Conservation (phyloP, 1,140 invertebrate genomes). For the Brachionus sp. region DNA sequence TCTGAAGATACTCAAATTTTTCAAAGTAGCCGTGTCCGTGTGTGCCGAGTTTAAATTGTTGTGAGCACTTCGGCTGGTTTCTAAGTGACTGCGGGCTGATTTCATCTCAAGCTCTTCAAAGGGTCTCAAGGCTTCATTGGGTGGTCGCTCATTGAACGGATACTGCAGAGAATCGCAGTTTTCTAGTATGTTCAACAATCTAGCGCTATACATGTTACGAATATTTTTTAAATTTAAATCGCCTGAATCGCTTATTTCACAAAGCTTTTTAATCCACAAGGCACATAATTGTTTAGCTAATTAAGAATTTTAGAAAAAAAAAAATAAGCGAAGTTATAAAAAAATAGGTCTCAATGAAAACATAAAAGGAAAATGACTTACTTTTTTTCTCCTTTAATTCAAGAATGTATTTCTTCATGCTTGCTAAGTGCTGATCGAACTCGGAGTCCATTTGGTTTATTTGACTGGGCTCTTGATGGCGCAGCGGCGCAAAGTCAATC, state of each 20-base stretch:
- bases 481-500: constrained; percentile 6
- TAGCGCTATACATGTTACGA: constrained; percentile 25
- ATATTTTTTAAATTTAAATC: background rate
- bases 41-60: background rate
- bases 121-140: background rate
- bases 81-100: background rate
- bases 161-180: background rate
- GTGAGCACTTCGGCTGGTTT: background rate
- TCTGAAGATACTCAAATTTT: background rate
- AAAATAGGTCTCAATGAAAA: background rate
- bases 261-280: constrained; percentile 59
- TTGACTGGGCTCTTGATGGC: background rate
- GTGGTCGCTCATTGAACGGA: constrained; percentile 39
- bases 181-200: constrained; percentile 22
- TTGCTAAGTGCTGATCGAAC: constrained; percentile 56
- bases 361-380: constrained; percentile 46
- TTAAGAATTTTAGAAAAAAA: constrained; percentile 6
- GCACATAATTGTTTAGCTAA: constrained; percentile 59
- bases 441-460: constrained; percentile 51
- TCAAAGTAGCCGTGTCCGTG: background rate
- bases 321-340: background rate
- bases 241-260: constrained; percentile 51
- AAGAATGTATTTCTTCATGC: constrained; percentile 58
- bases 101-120: constrained; percentile 3
- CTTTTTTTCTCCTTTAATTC: constrained; percentile 56